Evolutionary conservation across 2,888 invertebrate genomes (phyloP).

Genomic region (Amiota minor): DNA sequence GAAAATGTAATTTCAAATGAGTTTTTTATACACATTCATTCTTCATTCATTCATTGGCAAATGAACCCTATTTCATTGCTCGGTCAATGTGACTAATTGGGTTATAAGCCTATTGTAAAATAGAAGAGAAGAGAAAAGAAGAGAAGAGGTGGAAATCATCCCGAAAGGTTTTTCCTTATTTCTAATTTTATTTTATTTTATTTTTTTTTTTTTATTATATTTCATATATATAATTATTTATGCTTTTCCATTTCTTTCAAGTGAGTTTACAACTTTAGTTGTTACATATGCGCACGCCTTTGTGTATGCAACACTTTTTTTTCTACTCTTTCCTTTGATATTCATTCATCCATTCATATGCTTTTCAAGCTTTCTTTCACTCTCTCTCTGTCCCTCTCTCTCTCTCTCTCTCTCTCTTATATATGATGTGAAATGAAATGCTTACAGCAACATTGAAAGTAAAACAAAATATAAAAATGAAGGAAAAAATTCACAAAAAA

Average conservation of each 20-base stretch:
- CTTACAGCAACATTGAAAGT: background rate
- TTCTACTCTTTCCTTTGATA: background rate
- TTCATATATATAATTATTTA: constrained; percentile 21
- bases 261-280: background rate
- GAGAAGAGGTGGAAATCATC: no score
- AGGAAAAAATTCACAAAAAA: background rate
- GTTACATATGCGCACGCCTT: constrained; percentile 53
- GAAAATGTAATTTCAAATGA: background rate
- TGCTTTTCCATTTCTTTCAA: background rate
- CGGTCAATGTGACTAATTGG: constrained; percentile 17
- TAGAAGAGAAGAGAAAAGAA: no score
- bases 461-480: background rate
- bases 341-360: no score
- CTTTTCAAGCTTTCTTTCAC: no score
- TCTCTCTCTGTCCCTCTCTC: no score
- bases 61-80: background rate
- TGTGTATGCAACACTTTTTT: constrained; percentile 56
- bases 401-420: no score
- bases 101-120: background rate
- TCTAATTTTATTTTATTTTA: constrained; percentile 7
- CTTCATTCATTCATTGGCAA: background rate
- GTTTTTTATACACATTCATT: background rate
- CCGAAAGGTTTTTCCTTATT: background rate
- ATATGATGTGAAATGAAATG: background rate
- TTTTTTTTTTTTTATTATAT: constrained; percentile 4